Base-by-base conservation (phyloP, 2,797 vertebrate species). In the Oceanodroma leucorhoa region DNA sequence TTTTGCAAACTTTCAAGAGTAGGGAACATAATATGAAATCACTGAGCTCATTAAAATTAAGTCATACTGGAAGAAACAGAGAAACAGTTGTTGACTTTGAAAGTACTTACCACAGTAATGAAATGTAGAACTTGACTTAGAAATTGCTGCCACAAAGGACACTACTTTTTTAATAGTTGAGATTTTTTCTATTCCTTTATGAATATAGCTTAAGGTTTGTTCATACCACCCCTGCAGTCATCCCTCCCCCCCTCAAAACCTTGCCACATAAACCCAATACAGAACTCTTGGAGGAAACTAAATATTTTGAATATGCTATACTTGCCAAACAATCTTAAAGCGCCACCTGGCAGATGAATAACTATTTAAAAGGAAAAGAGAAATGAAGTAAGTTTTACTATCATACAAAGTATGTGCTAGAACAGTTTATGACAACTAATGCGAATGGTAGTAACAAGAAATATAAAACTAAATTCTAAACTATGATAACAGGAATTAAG, bases 61-160 rank as follows among this genome's bases (percentile, higher is more conserved):
- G 78, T 64, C 36, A 72, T 30, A 87, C 62, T 91, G 45, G 46
- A 94, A 82, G 46, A 89, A 83, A 87, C 83, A 79, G 87, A 77
- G 76, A 65, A 88, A 57, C n/a, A 72, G 43, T 65, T 89, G 81
- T 78, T 76, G 69, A 51, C 48, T 80, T 38, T 57, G n/a, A 64
- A 90, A 91, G 66, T 58, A 36, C 46, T 58, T 73, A 75, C 34
- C 45, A 61, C 36, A 51, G 36, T 67, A 79, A 87, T 73, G 48
- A 93, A 86, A 67, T 2, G 0, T 41, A 81, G 45, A 94, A 48
- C 26, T 65, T 67, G 40, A 50, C 34, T 86, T 65, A 43, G 62
- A 87, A 91, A 50, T 20, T 66, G 45, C 45, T 87, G 62, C 45
- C 40, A 70, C 73, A 73, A 88, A 79, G 21, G 54, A 48, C 14